Base-by-base conservation (phyloP, 2,888 invertebrate genomes). In the Pollenia griseotomentosa region DNA sequence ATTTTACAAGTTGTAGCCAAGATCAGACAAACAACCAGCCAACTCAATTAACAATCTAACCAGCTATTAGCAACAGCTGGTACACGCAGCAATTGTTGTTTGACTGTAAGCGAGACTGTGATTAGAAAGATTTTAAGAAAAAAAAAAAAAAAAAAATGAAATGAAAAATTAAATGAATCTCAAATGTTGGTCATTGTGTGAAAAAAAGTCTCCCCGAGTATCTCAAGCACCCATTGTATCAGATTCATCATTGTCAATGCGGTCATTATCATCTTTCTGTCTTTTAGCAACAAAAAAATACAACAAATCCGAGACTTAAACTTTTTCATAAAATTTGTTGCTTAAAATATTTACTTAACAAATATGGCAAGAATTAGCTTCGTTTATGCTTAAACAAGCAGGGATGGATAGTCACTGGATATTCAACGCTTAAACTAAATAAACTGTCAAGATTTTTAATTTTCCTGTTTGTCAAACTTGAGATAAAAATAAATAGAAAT, bases 1-100 rank as follows among this genome's bases (percentile, higher is more conserved):
- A 66, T 70, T 74, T 33, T 65, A 53, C 70, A 70, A 68, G 42
- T 61, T 79, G 51, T 40, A 73, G 44, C 66, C 78, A 63, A 73
- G 66, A 68, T 66, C 44, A 59, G 19, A 19, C 12, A 16, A n/a
- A 48, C 33, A 33, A 12, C 1, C 51, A 71, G 59, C 14, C 79
- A 70, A 14, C 68, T 77, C 23, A 55, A 57, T 33, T 55, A 66
- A 68, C 48, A n/a, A 53, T 19, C 19, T 51, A 63, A 48, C 11
- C 63, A 51, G 57, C 33, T 75, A 51, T 63, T 19, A 57, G 40
- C 66, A 66, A 57, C 57, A 68, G 78, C 57, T 78, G 68, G 3
- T 78, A 40, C 40, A n/a, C 23, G 7, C 11, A 71, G 44, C 46
- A 46, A 48, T 48, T 57, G 63, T 9, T 48, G 16, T 19, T 33